Base-by-base conservation (phyloP, 2,113 vertebrate genomes). In the crab-eating macaque (Macaca fascicularis) region DNA sequence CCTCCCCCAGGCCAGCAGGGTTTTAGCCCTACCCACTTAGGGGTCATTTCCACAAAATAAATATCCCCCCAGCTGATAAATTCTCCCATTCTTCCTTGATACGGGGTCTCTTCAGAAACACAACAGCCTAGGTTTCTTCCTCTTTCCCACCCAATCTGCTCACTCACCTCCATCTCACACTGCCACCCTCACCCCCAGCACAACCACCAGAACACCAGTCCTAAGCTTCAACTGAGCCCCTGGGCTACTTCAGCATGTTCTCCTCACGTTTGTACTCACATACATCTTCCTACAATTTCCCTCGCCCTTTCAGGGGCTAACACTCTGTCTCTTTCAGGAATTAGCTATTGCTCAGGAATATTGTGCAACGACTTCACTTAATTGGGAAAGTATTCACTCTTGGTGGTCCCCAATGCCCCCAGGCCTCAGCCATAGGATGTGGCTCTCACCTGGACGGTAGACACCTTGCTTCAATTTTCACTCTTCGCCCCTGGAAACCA, bases 201-300 rank as follows among this genome's bases (percentile, higher is more conserved):
- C 2, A 9, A 10, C 43, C 20, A 20, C 45, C 2, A 22, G 38
- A 69, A 32, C 23, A 8, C 2, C 25, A 9, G 1, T 32, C 40
- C 27, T 64, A 43, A 5, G 9, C 40, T 8, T 43, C 20, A 1
- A 35, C n/a, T 61, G 20, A 25, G 19, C 14, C n/a, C 57, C 81
- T 2, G 12, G 0, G 16, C 43, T 19, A 0, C 6, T n/a, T 72
- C 19, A 8, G 4, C 27, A 3, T 10, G 30, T 43, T 30, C 48
- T 50, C 9, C 11, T 70, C 52, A 30, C 0, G 30, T 72, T 35
- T 9, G 11, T 30, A 35, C 30, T 12, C 75, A 48, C 0, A 22
- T 6, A 2, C 5, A 7, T 2, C 40, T 84, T 82, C 72, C 76
- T n/a, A 17, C 20, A 45, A 57, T 16, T 0, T 35, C 9, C 43